Evolutionary conservation across 2,113 vertebrate genomes (phyloP), one percentile per base, ranked within the genome.

Genomic region (Jaculus jaculus): DNA sequence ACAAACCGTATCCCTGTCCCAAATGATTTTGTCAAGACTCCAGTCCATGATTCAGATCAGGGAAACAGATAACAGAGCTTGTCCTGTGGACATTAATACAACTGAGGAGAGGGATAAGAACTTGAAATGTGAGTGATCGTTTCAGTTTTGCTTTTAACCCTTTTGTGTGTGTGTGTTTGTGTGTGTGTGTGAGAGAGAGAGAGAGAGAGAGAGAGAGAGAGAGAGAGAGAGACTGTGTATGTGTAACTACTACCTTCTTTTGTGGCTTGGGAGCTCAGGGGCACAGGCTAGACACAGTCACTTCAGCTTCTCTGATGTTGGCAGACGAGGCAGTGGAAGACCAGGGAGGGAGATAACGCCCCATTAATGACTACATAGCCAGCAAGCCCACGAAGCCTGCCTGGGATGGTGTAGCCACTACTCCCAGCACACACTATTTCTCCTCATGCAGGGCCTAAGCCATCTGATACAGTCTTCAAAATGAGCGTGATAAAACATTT

Each of bases 401-500:
- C 73, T 63, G 2, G n/a, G 26, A 5, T 3, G 37, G 18, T 2
- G 24, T 24, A 65, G 71, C 84, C 16, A 20, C 0, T 2, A 75
- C 39, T 18, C 13, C 63, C 58, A 65, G 32, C 12, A 34, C 60
- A 93, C 6, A 10, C 63, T 63, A 15, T 17, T 68, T 74, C 71
- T 69, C 61, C 74, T 72, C 75, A 75, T 13, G 42, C 39, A 93
- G 65, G 91, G 93, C 71, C 69, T 2, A n/a, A 88, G 91, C 94
- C 95, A 90, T 72, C 88, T 74, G 82, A 95, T 86, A 81, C 13
- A 0, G 23, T 80, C 87, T 94, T 95, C 93, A 94, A 92, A 92
- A 47, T 47, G 42, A 47, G 5, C 8, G 5, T 47, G 42, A 47
- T 47, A 47, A 47, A 47, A 5, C 42, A 47, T 47, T 47, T 47